These are phyloP conservation scores for Helarctos malayanus DNA, from an alignment of 2,797 vertebrate species.

Conservation along the genomic window DNA sequence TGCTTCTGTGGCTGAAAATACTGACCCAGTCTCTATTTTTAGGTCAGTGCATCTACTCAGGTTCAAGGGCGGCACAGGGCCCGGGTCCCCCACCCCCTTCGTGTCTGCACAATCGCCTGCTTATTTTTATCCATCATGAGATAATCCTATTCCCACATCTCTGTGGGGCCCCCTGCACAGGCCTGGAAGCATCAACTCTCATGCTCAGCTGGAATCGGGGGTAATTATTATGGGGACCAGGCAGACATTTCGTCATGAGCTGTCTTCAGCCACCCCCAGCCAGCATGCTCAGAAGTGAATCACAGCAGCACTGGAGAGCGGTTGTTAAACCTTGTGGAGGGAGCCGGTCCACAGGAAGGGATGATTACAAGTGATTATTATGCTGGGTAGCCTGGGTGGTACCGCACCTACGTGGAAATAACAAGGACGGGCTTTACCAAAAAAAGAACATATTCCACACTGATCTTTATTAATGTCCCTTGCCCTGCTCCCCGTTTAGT, in stretches of 20 bases:
- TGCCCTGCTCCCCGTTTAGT: neutral
- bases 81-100: no score
- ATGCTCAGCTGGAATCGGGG: neutral
- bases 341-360: neutral
- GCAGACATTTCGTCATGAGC: neutral
- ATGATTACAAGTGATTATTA: neutral
- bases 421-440: neutral
- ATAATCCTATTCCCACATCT: no score
- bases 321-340: neutral
- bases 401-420: neutral
- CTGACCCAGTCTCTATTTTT: neutral
- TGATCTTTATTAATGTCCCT: neutral
- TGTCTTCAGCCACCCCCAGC: neutral
- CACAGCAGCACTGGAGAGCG: fast-evolving
- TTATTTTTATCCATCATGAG: neutral
- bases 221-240: neutral
- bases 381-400: neutral
- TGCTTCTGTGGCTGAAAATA: neutral
- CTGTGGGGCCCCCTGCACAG: neutral
- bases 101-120: neutral
- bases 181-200: neutral
- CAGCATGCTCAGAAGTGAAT: fast-evolving
- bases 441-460: neutral
- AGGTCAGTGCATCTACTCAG: neutral
- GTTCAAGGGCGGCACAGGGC: neutral